Percentiles rank a stretch among this genome's conserved stretches.
phyloP scores from a whole-genome alignment of 2,888 invertebrate species.

The Baronia brevicornis region DNA sequence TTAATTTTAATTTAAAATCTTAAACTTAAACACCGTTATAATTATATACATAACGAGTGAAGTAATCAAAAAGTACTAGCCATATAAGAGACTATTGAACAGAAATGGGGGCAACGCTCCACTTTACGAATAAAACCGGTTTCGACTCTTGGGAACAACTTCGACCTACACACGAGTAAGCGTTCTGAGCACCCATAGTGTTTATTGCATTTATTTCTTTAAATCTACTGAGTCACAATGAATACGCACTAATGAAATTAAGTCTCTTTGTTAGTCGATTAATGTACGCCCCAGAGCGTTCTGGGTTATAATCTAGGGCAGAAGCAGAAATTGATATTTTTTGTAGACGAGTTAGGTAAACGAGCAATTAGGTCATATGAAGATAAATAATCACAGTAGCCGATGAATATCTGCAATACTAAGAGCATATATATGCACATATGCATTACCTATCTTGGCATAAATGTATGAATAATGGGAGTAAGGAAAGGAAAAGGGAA shows the following conservation, averaged over 20 bases:
- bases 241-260: conserved; percentile 12
- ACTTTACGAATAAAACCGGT: conserved; percentile 61
- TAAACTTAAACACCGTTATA: conserved; percentile 1
- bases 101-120: conserved; percentile 63
- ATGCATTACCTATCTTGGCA: no score
- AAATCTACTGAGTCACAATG: conserved; percentile 13
- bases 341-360: no score
- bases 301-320: no score
- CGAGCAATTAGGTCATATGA: no score
- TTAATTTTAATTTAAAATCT: not conserved
- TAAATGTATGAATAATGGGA: no score
- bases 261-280: conserved; percentile 2
- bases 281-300: conserved; percentile 9
- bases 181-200: conserved; percentile 7
- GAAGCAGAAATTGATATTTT: no score
- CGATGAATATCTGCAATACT: no score
- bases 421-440: no score
- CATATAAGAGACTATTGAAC: no score
- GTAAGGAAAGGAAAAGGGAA: no score
- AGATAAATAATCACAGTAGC: no score
- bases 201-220: conserved; percentile 5
- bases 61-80: conserved; percentile 52
- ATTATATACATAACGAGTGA: conserved; percentile 22
- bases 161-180: conserved; percentile 16
- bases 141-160: conserved; percentile 31